These are phyloP conservation scores for Pharmacophagus antenor DNA, from an alignment of 2,888 invertebrate genomes.

Conservation along the genomic window DNA sequence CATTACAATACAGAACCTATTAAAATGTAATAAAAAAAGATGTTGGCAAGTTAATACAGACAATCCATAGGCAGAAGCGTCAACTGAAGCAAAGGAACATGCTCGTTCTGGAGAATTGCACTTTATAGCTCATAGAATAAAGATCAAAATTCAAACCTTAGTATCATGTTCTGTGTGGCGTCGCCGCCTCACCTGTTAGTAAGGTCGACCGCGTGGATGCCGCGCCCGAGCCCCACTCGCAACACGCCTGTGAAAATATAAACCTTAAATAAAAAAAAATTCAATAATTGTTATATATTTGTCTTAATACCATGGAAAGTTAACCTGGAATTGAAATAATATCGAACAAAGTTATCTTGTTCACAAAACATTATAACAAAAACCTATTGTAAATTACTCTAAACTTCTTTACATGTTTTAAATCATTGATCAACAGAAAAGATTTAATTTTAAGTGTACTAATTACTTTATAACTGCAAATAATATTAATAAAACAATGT, in stretches of 20 bases:
- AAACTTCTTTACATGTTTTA: too few relatives aligned
- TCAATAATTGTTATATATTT: not conserved
- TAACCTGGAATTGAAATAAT: too few relatives aligned
- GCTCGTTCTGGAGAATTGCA: constrained; percentile 21
- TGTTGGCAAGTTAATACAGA: constrained; percentile 17
- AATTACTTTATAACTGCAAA: too few relatives aligned
- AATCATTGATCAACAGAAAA: too few relatives aligned
- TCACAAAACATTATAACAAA: too few relatives aligned
- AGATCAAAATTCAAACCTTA: constrained; percentile 75
- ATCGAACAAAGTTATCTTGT: too few relatives aligned
- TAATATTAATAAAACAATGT: too few relatives aligned
- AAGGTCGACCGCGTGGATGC: constrained; percentile 74
- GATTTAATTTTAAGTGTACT: too few relatives aligned
- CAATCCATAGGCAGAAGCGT: constrained; percentile 28
- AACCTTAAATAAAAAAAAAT: not conserved
- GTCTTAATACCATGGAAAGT: not conserved
- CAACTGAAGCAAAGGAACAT: constrained; percentile 21
- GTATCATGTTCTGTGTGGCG: constrained; percentile 79
- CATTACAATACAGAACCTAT: constrained; percentile 24
- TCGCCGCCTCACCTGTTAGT: constrained; percentile 79
- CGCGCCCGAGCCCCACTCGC: constrained; percentile 73
- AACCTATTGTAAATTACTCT: too few relatives aligned
- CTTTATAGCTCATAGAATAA: constrained; percentile 47
- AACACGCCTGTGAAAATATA: constrained; percentile 59
- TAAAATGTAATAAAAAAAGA: constrained; percentile 22